A percentile compares a stretch with the other conserved stretches of the same genome.
phyloP scores from a whole-genome alignment of 2,797 vertebrate species.

The Adelosebastes latens region DNA sequence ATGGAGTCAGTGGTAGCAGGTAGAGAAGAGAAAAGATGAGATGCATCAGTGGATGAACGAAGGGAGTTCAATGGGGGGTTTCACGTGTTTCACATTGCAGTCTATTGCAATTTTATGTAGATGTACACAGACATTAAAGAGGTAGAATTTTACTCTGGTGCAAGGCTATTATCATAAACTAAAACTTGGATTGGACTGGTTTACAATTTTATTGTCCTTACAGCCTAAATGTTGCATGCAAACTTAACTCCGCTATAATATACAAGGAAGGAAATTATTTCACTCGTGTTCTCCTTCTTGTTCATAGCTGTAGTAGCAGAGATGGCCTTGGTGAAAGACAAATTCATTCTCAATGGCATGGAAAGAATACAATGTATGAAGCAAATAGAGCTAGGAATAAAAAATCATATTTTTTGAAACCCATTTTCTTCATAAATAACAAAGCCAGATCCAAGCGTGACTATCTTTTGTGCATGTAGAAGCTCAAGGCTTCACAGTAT shows the following conservation, averaged over 20 bases:
- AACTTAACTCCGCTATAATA: background rate
- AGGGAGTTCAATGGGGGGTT: background rate
- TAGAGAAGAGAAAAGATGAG: conserved; percentile 20
- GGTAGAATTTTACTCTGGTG: background rate
- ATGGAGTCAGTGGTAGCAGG: conserved; percentile 48
- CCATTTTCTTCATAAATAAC: background rate
- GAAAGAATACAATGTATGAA: background rate
- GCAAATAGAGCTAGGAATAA: background rate
- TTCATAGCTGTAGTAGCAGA: background rate
- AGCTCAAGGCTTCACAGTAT: background rate
- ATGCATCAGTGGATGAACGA: background rate
- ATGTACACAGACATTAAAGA: background rate
- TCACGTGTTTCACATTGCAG: background rate
- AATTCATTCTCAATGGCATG: background rate
- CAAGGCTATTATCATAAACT: background rate
- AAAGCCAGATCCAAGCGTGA: background rate
- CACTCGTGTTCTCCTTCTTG: background rate
- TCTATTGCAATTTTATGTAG: background rate
- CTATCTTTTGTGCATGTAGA: background rate
- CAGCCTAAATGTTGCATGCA: background rate
- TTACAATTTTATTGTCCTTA: background rate
- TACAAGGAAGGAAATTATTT: background rate
- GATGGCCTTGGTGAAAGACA: background rate
- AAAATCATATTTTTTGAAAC: background rate
- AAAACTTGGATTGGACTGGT: background rate